Percentiles rank a stretch among this genome's conserved stretches.
phyloP scores from a whole-genome alignment of 2,797 vertebrate genomes.

The Muscicapa striata region DNA sequence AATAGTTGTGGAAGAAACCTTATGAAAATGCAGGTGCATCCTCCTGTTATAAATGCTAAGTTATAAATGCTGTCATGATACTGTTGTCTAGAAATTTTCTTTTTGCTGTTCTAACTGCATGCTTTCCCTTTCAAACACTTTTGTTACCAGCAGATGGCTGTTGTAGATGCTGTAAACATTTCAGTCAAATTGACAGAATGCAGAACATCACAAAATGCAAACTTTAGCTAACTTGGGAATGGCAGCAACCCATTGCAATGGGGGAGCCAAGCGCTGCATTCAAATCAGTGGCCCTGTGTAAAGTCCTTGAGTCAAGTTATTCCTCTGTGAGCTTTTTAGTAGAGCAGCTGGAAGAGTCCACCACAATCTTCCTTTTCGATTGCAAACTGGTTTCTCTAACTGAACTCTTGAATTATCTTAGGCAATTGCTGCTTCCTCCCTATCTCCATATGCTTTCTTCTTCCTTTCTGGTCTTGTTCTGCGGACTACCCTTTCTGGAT shows the following conservation, averaged over 20 bases:
- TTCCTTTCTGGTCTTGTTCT: not conserved
- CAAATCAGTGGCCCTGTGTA: not conserved
- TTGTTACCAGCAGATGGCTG: not conserved
- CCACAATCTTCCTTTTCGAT: not conserved
- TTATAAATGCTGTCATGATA: not conserved
- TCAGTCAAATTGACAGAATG: constrained; percentile 17
- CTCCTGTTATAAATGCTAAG: not conserved
- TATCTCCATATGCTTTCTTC: not conserved
- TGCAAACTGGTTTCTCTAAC: not conserved
- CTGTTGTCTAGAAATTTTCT: not conserved
- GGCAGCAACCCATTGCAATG: not conserved
- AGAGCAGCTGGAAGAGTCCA: not conserved
- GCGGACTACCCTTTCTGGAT: not conserved
- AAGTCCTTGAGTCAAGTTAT: not conserved
- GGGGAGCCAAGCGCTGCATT: not conserved
- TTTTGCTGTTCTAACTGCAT: not conserved
- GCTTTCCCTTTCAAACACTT: not conserved
- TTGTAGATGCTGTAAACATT: not conserved
- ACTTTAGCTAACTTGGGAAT: not conserved
- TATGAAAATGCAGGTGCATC: not conserved
- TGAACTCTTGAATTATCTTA: not conserved
- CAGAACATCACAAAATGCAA: not conserved
- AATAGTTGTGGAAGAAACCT: not conserved
- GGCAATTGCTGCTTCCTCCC: not conserved
- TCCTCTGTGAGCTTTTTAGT: not conserved